Base-by-base conservation (phyloP, 2,888 invertebrate species). In the Strigamia maritima region DNA sequence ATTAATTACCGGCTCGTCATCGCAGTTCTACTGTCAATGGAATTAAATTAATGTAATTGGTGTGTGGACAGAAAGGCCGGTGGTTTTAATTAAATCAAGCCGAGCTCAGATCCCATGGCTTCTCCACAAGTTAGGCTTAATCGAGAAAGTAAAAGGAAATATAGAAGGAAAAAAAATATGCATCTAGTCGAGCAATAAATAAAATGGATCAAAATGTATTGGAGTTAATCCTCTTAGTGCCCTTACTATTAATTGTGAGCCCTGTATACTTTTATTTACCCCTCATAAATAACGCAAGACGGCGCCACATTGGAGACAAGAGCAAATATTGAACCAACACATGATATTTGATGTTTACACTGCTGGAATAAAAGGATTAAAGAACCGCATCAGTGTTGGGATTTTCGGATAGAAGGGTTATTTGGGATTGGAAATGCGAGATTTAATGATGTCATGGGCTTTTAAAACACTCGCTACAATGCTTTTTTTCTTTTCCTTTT, bases 311-410 rank as follows among this genome's bases (percentile, higher is more conserved):
- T 65, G 60, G 60, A 65, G 60, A 65, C 60, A 19, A 65, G 19
- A 65, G 60, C 60, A 65, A 65, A 65, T 65, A 65, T 65, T 65
- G 60, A 65, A 65, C 60, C 60, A 65, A 65, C 60, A 65, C 60
- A 65, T 65, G 60, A 65, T 65, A 65, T 65, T 65, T 65, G 60
- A 65, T 65, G 60, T 65, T 65, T 65, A 65, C 60, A 65, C 24
- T 65, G 60, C 22, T 65, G 60, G 60, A 65, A 65, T 65, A 65
- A 65, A 65, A 65, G 60, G 60, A 65, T 65, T 65, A 65, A 65
- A 65, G 60, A 22, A 65, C 60, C 60, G 60, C 60, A 65, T 65
- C 60, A 22, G 24, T 65, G 60, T 65, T 65, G 60, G 24, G 60
- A 65, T 65, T 65, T 65, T 65, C 60, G 60, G 60, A 22, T 65